Percentiles rank a stretch among this genome's conserved stretches.
Conservation (phyloP, 2,113 vertebrate genomes). For the Oophaga pumilio region DNA sequence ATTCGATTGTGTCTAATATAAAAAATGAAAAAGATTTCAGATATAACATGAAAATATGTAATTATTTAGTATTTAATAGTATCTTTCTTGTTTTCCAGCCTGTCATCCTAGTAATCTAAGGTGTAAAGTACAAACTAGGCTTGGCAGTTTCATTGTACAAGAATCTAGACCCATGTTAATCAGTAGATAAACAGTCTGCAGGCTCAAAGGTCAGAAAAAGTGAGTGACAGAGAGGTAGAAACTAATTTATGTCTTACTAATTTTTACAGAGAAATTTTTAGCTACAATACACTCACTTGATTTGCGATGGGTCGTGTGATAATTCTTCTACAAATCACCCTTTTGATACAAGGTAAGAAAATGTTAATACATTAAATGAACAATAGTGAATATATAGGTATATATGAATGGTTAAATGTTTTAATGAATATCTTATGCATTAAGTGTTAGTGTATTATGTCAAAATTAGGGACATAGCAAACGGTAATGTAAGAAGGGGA, state of each 20-base stretch:
- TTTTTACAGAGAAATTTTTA: neutral
- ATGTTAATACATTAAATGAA: neutral
- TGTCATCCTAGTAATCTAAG: slow-evolving; percentile 19
- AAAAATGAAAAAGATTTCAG: too few relatives aligned
- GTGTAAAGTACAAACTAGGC: slow-evolving; percentile 38
- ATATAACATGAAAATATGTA: neutral
- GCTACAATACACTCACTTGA: neutral
- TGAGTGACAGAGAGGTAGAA: slow-evolving; percentile 15
- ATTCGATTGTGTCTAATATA: too few relatives aligned
- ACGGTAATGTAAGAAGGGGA: neutral
- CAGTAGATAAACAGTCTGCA: slow-evolving; percentile 22
- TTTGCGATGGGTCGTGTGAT: neutral
- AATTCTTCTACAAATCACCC: neutral
- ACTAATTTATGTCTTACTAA: neutral
- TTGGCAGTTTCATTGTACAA: slow-evolving; percentile 5
- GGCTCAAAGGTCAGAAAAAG: slow-evolving; percentile 27
- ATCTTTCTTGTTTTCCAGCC: neutral
- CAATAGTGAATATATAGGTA: neutral
- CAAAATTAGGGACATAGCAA: neutral
- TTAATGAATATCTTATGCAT: neutral
- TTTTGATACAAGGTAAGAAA: slow-evolving; percentile 31
- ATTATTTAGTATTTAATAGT: neutral
- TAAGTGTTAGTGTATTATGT: neutral
- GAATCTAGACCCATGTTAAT: slow-evolving; percentile 12
- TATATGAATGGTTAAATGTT: neutral